Percentiles rank a stretch among this genome's conserved stretches.
phyloP scores from a whole-genome alignment of 2,797 vertebrate genomes.

The Smutsia temminckii region DNA sequence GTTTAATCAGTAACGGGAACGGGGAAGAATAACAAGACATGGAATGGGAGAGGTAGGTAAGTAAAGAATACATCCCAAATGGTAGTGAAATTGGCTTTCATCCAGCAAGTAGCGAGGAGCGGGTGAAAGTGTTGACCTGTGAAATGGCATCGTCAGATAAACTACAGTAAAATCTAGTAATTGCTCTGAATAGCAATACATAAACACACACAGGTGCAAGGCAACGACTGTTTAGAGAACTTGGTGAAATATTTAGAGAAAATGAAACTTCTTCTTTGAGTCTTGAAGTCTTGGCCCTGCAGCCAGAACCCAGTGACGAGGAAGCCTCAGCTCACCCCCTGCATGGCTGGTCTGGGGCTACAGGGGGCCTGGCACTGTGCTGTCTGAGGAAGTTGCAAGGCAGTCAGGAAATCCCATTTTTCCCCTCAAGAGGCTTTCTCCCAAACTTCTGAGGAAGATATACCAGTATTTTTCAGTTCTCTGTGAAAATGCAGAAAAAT shows the following conservation, averaged over 20 bases:
- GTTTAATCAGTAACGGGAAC: neutral
- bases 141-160: neutral
- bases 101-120: neutral
- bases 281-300: neutral
- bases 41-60: neutral
- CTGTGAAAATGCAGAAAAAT: neutral
- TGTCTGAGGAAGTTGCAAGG: neutral
- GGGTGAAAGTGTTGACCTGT: neutral
- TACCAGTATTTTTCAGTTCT: neutral
- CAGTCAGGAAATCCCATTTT: neutral
- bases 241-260: neutral
- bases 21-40: neutral
- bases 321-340: neutral
- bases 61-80: neutral
- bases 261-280: neutral
- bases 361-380: rapidly evolving
- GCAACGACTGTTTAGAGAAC: neutral
- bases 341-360: neutral
- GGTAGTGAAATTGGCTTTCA: neutral
- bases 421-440: neutral
- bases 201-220: neutral
- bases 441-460: neutral
- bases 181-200: neutral
- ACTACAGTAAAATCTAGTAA: neutral
- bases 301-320: rapidly evolving